Base-by-base conservation (phyloP, 2,797 vertebrate species). In the Brachymystax lenok region DNA sequence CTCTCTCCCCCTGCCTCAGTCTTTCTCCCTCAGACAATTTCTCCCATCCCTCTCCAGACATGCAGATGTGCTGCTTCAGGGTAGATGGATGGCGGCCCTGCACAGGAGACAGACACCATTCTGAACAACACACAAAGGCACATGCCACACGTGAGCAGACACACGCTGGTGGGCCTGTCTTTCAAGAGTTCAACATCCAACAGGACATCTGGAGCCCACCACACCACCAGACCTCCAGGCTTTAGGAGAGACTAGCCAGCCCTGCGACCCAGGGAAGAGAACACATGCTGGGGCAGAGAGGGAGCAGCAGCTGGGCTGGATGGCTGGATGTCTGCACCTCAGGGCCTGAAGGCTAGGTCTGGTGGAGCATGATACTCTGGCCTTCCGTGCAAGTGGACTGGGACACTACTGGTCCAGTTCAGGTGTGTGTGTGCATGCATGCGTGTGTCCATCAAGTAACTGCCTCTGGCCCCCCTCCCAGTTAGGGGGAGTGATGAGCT, bases 171-270 rank as follows among this genome's bases (percentile, higher is more conserved):
- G 21, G 8, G 4, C 21, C 16, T 21, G 59, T 19, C 19, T 59
- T 59, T n/a, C 19, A 6, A 19, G 84, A 75, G 74, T 70, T 83
- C 88, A 89, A 86, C 79, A 86, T 85, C 74, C 50, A 5, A 85
- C 79, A 89, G 78, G 77, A 89, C 90, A 91, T 89, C 85, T 89
- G 90, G 85, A 89, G 76, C 73, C 76, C 69, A 82, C 74, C 51
- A 74, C 79, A 78, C 7, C 56, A 16, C 59, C 59, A 61, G 59
- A 81, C 76, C 77, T 86, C 75, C 33, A 61, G 81, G 78, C 80
- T 76, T 74, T 33, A 73, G 77, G 73, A 78, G 59, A 10, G 80
- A 68, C 74, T 79, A 74, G 61, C 28, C 64, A 67, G 28, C 16
- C 75, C 77, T 72, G 72, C 73, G 80, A 80, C 63, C 77, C 7